Evolutionary conservation across 2,113 vertebrate species (phyloP).

Genomic region (Sporophila hypoxantha): DNA sequence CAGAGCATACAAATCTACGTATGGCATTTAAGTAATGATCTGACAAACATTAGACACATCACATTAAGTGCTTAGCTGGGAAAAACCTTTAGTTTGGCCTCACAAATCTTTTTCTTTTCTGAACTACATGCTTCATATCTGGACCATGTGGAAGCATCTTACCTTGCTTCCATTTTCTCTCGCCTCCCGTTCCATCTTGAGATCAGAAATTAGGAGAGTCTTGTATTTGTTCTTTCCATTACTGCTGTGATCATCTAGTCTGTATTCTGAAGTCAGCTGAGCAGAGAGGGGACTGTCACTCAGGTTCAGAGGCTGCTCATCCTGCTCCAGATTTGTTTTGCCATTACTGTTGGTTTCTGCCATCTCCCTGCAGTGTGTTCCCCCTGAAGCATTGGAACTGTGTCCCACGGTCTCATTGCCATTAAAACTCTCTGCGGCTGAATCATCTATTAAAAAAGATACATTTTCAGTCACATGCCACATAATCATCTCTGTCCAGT

Average conservation of each 20-base stretch:
- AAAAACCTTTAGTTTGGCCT: not conserved
- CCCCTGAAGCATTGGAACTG: constrained; percentile 72
- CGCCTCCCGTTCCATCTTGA: constrained; percentile 78
- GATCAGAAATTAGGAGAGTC: constrained; percentile 76
- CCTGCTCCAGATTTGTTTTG: constrained; percentile 73
- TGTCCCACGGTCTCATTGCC: constrained; percentile 79
- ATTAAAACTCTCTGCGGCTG: constrained; percentile 80
- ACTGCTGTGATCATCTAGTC: constrained; percentile 74
- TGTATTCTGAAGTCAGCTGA: constrained; percentile 77
- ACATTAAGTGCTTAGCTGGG: not conserved
- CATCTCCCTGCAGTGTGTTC: constrained; percentile 75
- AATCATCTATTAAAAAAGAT: constrained; percentile 79
- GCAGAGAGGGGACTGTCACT: constrained; percentile 79
- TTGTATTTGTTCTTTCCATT: constrained; percentile 82
- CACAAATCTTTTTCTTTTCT: constrained; percentile 14
- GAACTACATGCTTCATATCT: constrained; percentile 19
- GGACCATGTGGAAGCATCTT: constrained; percentile 48
- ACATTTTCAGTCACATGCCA: constrained; percentile 51
- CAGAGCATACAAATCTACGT: not conserved
- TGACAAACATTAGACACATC: constrained; percentile 25
- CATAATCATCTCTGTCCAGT: constrained; percentile 40
- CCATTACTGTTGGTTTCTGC: constrained; percentile 74
- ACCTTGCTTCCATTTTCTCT: constrained; percentile 86
- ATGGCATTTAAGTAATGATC: not conserved
- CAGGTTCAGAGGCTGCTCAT: constrained; percentile 81